These are phyloP conservation scores for Lophura nycthemera DNA, from an alignment of 2,113 vertebrate genomes.

Conservation along the genomic window DNA sequence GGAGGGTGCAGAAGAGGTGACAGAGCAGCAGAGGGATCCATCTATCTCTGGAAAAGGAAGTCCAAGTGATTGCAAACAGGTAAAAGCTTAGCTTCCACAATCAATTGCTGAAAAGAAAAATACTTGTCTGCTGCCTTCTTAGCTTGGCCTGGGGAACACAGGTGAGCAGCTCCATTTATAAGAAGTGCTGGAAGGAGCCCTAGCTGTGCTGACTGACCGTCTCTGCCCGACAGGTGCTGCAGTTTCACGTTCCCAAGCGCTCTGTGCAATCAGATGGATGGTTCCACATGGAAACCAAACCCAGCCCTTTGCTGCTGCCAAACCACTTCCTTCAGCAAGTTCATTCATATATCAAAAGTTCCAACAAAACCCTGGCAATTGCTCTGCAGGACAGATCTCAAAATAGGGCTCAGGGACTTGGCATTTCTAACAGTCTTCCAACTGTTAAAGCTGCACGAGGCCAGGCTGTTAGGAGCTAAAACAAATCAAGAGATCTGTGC, in stretches of 20 bases:
- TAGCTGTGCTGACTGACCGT: background rate
- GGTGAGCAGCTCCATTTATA: background rate
- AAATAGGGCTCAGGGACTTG: background rate
- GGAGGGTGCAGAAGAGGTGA: background rate
- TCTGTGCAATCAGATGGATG: background rate
- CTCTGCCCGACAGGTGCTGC: background rate
- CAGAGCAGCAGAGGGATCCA: background rate
- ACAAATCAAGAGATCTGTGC: background rate
- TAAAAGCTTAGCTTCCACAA: background rate
- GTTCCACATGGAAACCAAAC: background rate
- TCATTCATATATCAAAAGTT: background rate
- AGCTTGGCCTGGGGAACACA: background rate
- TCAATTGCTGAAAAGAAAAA: background rate
- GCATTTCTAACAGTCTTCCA: background rate
- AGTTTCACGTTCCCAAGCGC: background rate
- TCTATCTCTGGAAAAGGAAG: background rate
- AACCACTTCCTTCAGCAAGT: slow-evolving; percentile 1
- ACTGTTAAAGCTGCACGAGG: background rate
- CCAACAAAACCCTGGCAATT: background rate
- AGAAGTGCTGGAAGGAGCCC: background rate
- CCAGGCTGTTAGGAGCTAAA: background rate
- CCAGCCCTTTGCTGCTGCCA: slow-evolving; percentile 23
- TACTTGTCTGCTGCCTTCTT: background rate
- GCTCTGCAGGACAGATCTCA: background rate
- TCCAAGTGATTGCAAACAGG: accelerated